A percentile compares a stretch with the other conserved stretches of the same genome.
These are phyloP conservation scores for Lissonota sp. DNA, from an alignment of 2,888 invertebrate genomes.

Conservation along the genomic window DNA sequence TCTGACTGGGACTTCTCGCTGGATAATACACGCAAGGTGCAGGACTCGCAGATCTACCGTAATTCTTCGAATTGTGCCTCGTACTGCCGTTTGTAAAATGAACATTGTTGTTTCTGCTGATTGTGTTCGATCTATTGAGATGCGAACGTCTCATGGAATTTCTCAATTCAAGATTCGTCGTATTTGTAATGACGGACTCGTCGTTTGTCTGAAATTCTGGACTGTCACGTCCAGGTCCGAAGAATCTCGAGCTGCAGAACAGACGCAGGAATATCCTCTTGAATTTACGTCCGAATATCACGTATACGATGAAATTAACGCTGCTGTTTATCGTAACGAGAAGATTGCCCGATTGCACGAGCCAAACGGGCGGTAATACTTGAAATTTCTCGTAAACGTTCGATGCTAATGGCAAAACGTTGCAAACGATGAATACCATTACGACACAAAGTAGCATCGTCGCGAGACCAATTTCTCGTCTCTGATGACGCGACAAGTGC, in stretches of 20 bases:
- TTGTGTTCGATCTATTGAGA: slow-evolving; percentile 85
- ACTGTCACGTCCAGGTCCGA: slow-evolving; percentile 86
- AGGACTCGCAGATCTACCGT: slow-evolving; percentile 82
- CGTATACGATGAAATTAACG: slow-evolving; percentile 98
- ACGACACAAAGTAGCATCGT: slow-evolving; percentile 98
- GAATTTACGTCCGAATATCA: slow-evolving; percentile 98
- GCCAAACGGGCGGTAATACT: slow-evolving; percentile 87
- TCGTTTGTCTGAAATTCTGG: slow-evolving; percentile 91
- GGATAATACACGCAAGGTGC: slow-evolving; percentile 86
- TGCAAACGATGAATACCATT: slow-evolving; percentile 96
- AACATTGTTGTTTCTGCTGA: slow-evolving; percentile 80
- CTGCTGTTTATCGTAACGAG: slow-evolving; percentile 98
- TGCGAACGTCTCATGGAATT: slow-evolving; percentile 87
- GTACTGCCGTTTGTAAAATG: slow-evolving; percentile 74
- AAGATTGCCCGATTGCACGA: slow-evolving; percentile 94
- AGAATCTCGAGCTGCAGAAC: slow-evolving; percentile 88
- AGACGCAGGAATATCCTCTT: slow-evolving; percentile 93
- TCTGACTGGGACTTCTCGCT: slow-evolving; percentile 80
- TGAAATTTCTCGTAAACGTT: slow-evolving; percentile 94
- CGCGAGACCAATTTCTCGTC: slow-evolving; percentile 96
- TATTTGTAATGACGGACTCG: slow-evolving; percentile 92
- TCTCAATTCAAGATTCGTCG: slow-evolving; percentile 87
- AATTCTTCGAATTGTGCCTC: slow-evolving; percentile 73
- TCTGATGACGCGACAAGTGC: slow-evolving; percentile 94
- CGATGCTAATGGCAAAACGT: slow-evolving; percentile 93